Evolutionary conservation across 2,797 vertebrate species (phyloP).

Genomic region (Notolepis coatsorum): DNA sequence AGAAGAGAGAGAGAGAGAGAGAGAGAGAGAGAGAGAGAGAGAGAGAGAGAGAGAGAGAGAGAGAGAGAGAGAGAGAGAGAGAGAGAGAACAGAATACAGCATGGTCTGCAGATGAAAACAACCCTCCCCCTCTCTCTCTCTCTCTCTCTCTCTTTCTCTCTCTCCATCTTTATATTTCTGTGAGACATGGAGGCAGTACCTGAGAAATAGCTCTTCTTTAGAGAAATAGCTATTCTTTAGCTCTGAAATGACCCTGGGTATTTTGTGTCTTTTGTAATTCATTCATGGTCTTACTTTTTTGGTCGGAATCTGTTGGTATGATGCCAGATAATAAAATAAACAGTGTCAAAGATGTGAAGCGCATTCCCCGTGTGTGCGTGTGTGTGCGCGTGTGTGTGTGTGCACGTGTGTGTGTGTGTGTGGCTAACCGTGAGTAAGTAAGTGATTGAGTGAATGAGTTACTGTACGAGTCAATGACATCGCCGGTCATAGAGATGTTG

Average conservation of each 20-base stretch:
- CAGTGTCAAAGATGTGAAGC: too few relatives aligned
- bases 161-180: conserved; percentile 8
- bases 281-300: too few relatives aligned
- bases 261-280: too few relatives aligned
- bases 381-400: conserved; percentile 2
- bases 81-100: conserved; percentile 2
- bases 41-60: background rate
- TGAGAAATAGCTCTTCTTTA: too few relatives aligned
- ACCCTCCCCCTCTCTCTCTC: conserved; percentile 3
- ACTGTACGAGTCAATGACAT: too few relatives aligned
- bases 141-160: conserved; percentile 1
- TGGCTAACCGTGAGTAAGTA: background rate
- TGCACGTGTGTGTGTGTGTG: background rate
- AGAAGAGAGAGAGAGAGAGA: background rate
- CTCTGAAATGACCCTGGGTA: too few relatives aligned
- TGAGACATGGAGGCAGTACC: too few relatives aligned
- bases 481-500: too few relatives aligned
- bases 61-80: background rate
- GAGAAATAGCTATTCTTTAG: too few relatives aligned
- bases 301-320: too few relatives aligned
- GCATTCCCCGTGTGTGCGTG: background rate
- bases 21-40: background rate
- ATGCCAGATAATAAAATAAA: conserved; percentile 4
- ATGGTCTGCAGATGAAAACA: conserved; percentile 28
- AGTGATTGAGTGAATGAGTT: too few relatives aligned